A percentile compares a stretch with the other conserved stretches of the same genome.
These are phyloP conservation scores for Chamaea fasciata DNA, from an alignment of 2,113 vertebrate genomes.

Conservation along the genomic window DNA sequence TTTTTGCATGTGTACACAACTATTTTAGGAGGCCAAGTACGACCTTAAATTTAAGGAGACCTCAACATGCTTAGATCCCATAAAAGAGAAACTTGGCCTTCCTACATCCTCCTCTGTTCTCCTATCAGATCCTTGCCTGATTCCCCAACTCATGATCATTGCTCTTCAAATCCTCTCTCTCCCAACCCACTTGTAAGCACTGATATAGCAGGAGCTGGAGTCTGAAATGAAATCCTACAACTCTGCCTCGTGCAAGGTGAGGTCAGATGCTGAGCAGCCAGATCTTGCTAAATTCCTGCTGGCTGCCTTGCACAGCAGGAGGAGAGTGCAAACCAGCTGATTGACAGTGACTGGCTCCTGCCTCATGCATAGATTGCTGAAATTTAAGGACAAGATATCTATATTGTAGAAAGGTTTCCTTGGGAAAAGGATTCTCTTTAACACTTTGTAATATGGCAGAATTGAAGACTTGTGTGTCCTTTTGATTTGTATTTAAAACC, in stretches of 20 bases:
- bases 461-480: not conserved
- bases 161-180: not conserved
- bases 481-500: not conserved
- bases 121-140: not conserved
- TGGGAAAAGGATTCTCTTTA: not conserved
- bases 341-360: not conserved
- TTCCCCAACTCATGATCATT: not conserved
- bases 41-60: not conserved
- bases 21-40: not conserved
- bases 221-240: not conserved
- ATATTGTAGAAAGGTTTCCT: not conserved
- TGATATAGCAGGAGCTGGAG: not conserved
- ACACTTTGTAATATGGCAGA: not conserved
- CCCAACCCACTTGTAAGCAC: not conserved
- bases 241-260: not conserved
- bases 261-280: not conserved
- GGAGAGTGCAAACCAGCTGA: not conserved
- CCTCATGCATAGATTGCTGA: not conserved
- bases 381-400: not conserved
- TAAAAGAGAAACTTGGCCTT: not conserved
- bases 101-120: not conserved
- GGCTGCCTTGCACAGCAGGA: not conserved
- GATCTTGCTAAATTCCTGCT: not conserved
- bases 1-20: not conserved
- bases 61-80: not conserved